Base-by-base conservation (phyloP, 2,888 invertebrate species). In the Idaea biselata region DNA sequence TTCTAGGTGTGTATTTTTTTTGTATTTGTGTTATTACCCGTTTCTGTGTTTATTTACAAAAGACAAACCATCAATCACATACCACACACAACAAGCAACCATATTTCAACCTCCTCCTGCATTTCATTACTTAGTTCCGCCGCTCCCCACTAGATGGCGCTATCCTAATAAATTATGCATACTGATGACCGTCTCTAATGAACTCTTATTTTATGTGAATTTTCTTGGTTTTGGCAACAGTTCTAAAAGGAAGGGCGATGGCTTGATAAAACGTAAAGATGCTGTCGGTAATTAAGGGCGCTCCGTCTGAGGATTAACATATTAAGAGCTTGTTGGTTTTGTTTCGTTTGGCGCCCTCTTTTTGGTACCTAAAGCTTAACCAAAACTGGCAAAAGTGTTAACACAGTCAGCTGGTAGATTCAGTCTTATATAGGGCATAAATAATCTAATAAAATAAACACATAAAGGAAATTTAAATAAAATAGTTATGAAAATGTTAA, bases 161-260 rank as follows among this genome's bases (percentile, higher is more conserved):
- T 78, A 64, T 80, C 77, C 94, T 95, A 93, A 95, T 95, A 94
- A 93, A 95, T 95, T 95, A 95, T 95, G 95, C 94, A 95, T 95
- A 95, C 95, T 95, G 95, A 95, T 95, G 95, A 95, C 95, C 90
- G 86, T 81, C 83, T 61, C 90, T 94, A 95, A 95, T 95, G 95
- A 95, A 72, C 73, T 71, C 72, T 72, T 73, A 78, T 79, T 79
- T 80, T 79, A 74, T 75, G 73, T 69, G 75, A 76, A 80, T 84
- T 88, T 87, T 84, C 85, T 83, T 80, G 77, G 76, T 81, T 90
- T 90, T 87, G 88, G 88, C 85, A 86, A 84, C 82, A 81, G 72
- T 74, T 73, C 69, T 70, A 75, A 87, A 84, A 88, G 87, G 86
- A 82, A 78, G 76, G 72, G 72, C 78, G 85, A 84, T 82, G 80